Conservation (phyloP, 2,113 vertebrate genomes). For the Hippocampus mohnikei region DNA sequence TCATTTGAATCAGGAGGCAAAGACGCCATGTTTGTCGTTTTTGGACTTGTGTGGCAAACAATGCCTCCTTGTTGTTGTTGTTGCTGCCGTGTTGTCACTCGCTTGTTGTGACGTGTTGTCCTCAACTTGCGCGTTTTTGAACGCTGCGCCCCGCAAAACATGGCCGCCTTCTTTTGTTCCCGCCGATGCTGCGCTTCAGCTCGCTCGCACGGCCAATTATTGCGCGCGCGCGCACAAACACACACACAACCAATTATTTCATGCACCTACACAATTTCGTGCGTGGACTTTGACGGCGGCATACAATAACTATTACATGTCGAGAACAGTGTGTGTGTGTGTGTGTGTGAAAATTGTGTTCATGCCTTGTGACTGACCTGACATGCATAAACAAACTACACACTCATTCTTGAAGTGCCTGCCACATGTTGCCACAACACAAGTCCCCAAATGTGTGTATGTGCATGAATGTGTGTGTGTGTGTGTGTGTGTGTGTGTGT, state of each 20-base stretch:
- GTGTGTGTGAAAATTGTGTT: too few species aligned
- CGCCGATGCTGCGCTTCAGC: not conserved
- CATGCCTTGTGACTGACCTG: too few species aligned
- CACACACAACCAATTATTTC: too few species aligned
- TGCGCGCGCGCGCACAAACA: slow-evolving; percentile 10
- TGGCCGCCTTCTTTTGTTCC: slow-evolving; percentile 45
- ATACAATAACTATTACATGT: slow-evolving; percentile 66
- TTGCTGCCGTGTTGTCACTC: slow-evolving; percentile 1
- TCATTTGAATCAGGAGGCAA: not conserved
- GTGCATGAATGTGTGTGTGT: too few species aligned
- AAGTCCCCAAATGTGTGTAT: too few species aligned
- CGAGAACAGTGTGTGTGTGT: too few species aligned
- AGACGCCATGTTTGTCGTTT: not conserved
- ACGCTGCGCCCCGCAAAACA: slow-evolving; percentile 47
- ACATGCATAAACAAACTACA: too few species aligned
- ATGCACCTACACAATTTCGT: slow-evolving; percentile 54
- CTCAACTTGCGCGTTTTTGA: slow-evolving; percentile 34
- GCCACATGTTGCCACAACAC: too few species aligned
- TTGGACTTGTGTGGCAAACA: not conserved
- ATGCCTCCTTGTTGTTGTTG: not conserved
- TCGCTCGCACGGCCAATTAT: slow-evolving; percentile 59
- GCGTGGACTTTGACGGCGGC: slow-evolving; percentile 54
- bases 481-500: slow-evolving; percentile 28
- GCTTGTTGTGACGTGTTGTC: slow-evolving; percentile 21
- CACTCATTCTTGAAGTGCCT: too few species aligned